Percentiles rank a stretch among this genome's conserved stretches.
These are phyloP conservation scores for Melanotaenia nigrans DNA, from an alignment of 2,797 vertebrate genomes.

Conservation along the genomic window DNA sequence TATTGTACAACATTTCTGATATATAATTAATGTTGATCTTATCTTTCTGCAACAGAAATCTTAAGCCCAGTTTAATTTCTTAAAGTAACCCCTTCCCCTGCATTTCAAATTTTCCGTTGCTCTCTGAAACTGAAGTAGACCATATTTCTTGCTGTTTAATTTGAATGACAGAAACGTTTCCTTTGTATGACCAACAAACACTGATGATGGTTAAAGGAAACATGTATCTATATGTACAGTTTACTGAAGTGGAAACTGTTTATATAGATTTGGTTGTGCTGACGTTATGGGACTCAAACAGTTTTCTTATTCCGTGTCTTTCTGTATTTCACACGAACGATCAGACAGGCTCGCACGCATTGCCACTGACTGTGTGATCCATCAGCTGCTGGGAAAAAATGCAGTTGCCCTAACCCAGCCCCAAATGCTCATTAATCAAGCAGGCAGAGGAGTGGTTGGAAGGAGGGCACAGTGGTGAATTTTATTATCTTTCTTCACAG, in stretches of 20 bases:
- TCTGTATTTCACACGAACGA: slow-evolving; percentile 28
- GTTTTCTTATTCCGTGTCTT: slow-evolving; percentile 16
- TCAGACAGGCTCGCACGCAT: slow-evolving; percentile 24
- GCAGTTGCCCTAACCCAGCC: slow-evolving; percentile 50
- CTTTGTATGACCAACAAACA: background rate
- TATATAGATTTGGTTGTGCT: slow-evolving; percentile 2
- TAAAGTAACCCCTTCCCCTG: background rate
- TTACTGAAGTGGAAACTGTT: slow-evolving; percentile 16
- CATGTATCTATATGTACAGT: slow-evolving; percentile 10
- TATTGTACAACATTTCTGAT: slow-evolving; percentile 15
- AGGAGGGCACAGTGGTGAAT: slow-evolving; percentile 59
- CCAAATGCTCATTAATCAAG: slow-evolving; percentile 72
- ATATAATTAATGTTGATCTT: slow-evolving; percentile 16
- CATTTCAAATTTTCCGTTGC: background rate
- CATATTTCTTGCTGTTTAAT: background rate
- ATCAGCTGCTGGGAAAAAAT: slow-evolving; percentile 59
- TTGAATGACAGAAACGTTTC: background rate
- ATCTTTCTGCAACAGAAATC: slow-evolving; percentile 23
- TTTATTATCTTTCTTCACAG: slow-evolving; percentile 70
- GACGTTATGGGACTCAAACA: slow-evolving; percentile 15
- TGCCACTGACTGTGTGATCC: slow-evolving; percentile 49
- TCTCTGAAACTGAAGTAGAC: background rate
- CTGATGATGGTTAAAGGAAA: background rate
- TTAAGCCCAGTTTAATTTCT: background rate
- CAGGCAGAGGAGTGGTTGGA: slow-evolving; percentile 61